Base-by-base conservation (phyloP, 1,140 invertebrate species). In the Neuroterus valhalla region DNA sequence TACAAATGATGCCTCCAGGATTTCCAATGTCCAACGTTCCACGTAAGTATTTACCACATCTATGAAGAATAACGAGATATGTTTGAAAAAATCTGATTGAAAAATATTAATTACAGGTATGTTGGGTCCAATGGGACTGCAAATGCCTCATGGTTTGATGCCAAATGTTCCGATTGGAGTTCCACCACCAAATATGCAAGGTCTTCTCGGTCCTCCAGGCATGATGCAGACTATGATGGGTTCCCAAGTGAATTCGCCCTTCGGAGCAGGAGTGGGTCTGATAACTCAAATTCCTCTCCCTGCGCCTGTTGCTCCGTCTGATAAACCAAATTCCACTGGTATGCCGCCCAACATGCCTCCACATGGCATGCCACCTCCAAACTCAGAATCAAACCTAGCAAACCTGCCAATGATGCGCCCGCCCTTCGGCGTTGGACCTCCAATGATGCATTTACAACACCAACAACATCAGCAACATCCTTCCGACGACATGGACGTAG, bases 101-200 rank as follows among this genome's bases (percentile, higher is more conserved):
- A 77, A 67, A 42, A 38, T 42, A 68, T 71, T 10, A 45, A 71
- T 23, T 78, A 71, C 78, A 88, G 89, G 91, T 78, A 87, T 91
- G 84, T 74, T 91, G 15, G 89, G 89, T 68, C 89, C 91, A 74
- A 91, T 91, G 90, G 89, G 88, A 66, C 78, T 89, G 48, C 85
- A 86, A 81, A 92, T 93, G 80, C 88, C 92, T 0, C 91, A 92
- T 8, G 91, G 91, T n/a, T 85, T 92, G 76, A 91, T 92, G 90
- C 89, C 91, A 1, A 92, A 91, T 78, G 89, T 92, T 23, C 92
- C 92, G 15, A 90, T 94, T 66, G 92, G 92, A 21, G 93, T 93
- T 11, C 93, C 93, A n/a, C 93, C 93, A 5, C 93, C 92, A 21
- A 91, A 91, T 72, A 92, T 93, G 89, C 90, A 93, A 71, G 88